Evolutionary conservation across 2,888 invertebrate genomes (phyloP), one percentile per base, ranked within the genome.

Genomic region (Xestia xanthographa): DNA sequence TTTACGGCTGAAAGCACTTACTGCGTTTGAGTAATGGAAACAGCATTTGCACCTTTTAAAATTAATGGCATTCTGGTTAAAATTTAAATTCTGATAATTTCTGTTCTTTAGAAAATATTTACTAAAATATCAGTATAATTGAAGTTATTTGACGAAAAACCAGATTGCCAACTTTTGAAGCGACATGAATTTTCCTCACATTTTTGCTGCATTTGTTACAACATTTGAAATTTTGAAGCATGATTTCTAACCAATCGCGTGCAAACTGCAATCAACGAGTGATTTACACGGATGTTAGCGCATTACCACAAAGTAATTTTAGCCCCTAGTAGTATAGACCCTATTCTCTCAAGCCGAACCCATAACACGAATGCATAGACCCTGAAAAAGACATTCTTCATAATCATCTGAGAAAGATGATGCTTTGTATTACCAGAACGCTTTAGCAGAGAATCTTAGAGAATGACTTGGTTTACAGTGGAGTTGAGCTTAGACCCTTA

Each of bases 271-370:
- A 80, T 88, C 88, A 88, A 88, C 80, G 88, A 88, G 88, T 88
- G 83, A 88, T 88, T 86, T 85, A 83, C 58, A 81, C 67, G 65
- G 86, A 92, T 91, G 87, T 90, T 87, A 86, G 87, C 88, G 87
- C 86, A 75, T 83, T 85, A 79, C 74, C 83, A 88, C 83, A 84
- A 86, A 82, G 73, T 88, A 88, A 84, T 88, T 87, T 91, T 91
- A 91, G 89, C 86, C 92, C 90, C 90, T 91, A 87, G 92, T 94
- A 95, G 95, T 90, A 92, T 94, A 95, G 93, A 92, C 92, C 95
- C 95, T 94, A 93, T 94, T 95, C 95, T 96, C 95, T 96, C 90
- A 95, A 96, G 96, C 96, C 96, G 96, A 96, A 96, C 96, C 96
- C 96, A 91, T 95, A 95, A 95, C 95, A 94, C 91, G 92, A 91